These are phyloP conservation scores for Mirounga angustirostris DNA, from an alignment of 2,113 vertebrate genomes.

Conservation along the genomic window DNA sequence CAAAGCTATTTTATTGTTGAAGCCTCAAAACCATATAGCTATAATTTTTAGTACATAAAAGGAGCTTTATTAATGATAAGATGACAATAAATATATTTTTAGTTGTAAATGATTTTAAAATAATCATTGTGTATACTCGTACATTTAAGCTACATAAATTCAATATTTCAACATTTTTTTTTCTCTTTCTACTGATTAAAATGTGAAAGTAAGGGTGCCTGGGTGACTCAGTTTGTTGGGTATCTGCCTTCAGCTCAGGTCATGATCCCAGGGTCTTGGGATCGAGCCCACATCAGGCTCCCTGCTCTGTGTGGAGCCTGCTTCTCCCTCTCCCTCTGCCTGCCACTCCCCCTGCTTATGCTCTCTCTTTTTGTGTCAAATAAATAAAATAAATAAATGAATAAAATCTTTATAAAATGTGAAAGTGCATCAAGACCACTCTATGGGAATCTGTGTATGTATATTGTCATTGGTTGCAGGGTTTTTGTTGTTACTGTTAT, in stretches of 20 bases:
- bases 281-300: too few relatives aligned
- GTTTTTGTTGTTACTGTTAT: neutral
- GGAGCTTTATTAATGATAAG: neutral
- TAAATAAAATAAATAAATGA: too few relatives aligned
- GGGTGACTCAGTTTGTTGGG: too few relatives aligned
- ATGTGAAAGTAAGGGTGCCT: neutral
- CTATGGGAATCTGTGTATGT: neutral
- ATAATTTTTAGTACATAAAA: neutral
- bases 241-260: too few relatives aligned
- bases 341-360: too few relatives aligned
- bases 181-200: neutral
- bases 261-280: too few relatives aligned
- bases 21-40: neutral
- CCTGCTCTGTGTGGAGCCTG: too few relatives aligned
- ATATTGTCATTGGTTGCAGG: neutral
- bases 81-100: constrained; percentile 19
- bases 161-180: neutral
- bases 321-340: too few relatives aligned
- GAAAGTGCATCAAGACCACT: neutral
- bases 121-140: neutral
- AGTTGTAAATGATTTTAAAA: neutral
- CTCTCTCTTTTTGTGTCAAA: too few relatives aligned
- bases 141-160: neutral
- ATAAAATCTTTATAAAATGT: neutral
- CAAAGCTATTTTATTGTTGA: neutral